Base-by-base conservation (phyloP, 1,140 invertebrate species). In the Rhyacophila brunnea region DNA sequence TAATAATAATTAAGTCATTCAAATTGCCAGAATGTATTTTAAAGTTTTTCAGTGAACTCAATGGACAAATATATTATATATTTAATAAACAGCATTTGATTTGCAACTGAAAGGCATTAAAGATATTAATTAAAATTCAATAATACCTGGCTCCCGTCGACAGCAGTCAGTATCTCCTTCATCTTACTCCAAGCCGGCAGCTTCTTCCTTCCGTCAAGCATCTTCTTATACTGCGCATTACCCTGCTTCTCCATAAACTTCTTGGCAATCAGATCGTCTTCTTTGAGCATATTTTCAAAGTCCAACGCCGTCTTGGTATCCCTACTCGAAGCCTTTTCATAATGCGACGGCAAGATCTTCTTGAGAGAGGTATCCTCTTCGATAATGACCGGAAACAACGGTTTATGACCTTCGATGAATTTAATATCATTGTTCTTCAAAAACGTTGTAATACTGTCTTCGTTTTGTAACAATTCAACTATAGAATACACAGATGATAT, bases 131-230 rank as follows among this genome's bases (percentile, higher is more conserved):
- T n/a, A 28, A 28, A 28, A 9, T 5, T 28, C 23, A 5, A 9
- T 66, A 47, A 60, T 45, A 79, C 84, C 68, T 86, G 86, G 59
- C 85, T 85, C 50, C 79, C 75, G 14, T 83, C 69, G 14, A 91
- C 75, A 11, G 84, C 68, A 56, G 83, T 74, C 58, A 91, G 67
- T 67, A 91, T 89, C 46, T 85, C 81, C 23, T 82, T 68, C 71
- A 74, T 84, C 69, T 83, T 85, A 5, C 79, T 66, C 80, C 83
- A 90, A 2, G 86, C 85, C 1, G 90, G 90, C 48, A 92, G 70
- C 64, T 83, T 82, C 66, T 71, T 74, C 53, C 90, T 73, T 13
- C 71, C 74, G 14, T 78, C 68, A 47, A 89, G 71, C 80, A 90
- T 85, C 66, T 81, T 82, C 49, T 77, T 72, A 68, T 89, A 91